Base-by-base conservation (phyloP, 1,140 invertebrate species). In the Diuraphis noxia region DNA sequence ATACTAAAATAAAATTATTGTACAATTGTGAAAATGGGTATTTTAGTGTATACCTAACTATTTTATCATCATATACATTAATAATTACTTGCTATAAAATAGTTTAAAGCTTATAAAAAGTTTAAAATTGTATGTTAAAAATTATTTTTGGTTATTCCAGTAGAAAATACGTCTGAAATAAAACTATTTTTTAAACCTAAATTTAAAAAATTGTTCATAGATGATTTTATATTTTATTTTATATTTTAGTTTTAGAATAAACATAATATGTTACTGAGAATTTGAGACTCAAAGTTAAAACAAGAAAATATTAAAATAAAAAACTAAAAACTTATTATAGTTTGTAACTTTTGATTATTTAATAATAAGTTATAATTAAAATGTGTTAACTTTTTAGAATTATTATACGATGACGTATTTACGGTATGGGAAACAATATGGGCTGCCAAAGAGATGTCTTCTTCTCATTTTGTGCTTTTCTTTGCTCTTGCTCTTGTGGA, bases 401-500 rank as follows among this genome's bases (percentile, higher is more conserved):
- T 99, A 92, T 94, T 98, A 19, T 99, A 99, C 93, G 96, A 98
- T 92, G 98, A 99, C 93, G 97, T 98, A 87, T 99, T 98, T 93
- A 94, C 95, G n/a, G 96, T 98, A 1, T 99, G 98, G 98, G 98
- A 99, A 94, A 95, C 97, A 56, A 99, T 99, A 92, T 99, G 98
- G 98, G 96, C 97, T n/a, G 97, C 98, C 1, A 96, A 96, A 92
- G 95, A 97, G 93, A 96, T 98, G 87, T 96, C 97, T 38, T 98
- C 98, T 0, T 95, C 95, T 46, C 96, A 98, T 94, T 99, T 99
- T 95, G 97, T 98, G 81, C 94, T 99, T 38, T 99, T 99, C 94
- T 96, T 99, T 92, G 98, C 98, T 0, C 95, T 99, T 63, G 97
- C 98, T 0, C 94, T 99, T 77, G 95, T 99, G 1, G 97, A 98